These are phyloP conservation scores for Microplitis demolitor DNA, from an alignment of 1,140 invertebrate genomes.

Conservation along the genomic window DNA sequence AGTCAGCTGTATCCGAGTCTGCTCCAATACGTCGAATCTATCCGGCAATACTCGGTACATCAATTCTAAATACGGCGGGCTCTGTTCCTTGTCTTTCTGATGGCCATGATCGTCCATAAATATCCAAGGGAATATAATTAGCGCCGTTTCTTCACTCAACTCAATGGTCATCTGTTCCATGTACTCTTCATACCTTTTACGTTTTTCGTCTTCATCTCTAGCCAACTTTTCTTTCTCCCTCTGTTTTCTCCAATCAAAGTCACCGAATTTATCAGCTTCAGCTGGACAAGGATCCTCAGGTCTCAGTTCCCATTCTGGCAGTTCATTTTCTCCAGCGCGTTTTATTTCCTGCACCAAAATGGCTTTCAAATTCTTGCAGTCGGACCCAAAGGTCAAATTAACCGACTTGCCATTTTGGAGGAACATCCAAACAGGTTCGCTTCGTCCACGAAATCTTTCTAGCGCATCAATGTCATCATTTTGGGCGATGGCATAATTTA, in stretches of 20 bases:
- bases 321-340: slow-evolving; percentile 41
- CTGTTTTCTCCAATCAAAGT: slow-evolving; percentile 32
- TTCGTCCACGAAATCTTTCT: slow-evolving; percentile 78
- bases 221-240: slow-evolving; percentile 38
- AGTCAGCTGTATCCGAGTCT: slow-evolving; percentile 34
- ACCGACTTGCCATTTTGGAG: slow-evolving; percentile 79
- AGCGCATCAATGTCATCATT: slow-evolving; percentile 75
- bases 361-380: slow-evolving; percentile 75
- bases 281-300: slow-evolving; percentile 20
- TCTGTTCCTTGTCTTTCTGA: slow-evolving; percentile 39
- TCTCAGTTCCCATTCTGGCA: slow-evolving; percentile 27
- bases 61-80: slow-evolving; percentile 43
- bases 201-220: slow-evolving; percentile 35
- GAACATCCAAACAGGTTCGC: slow-evolving; percentile 89
- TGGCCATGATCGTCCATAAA: slow-evolving; percentile 42
- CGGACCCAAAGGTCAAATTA: slow-evolving; percentile 80
- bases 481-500: slow-evolving; percentile 76
- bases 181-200: slow-evolving; percentile 43
- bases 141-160: slow-evolving; percentile 44
- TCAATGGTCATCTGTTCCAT: slow-evolving; percentile 47
- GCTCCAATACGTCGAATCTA: slow-evolving; percentile 47
- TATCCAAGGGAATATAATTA: slow-evolving; percentile 49
- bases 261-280: slow-evolving; percentile 26
- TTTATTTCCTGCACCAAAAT: slow-evolving; percentile 75
- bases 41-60: slow-evolving; percentile 42